Evolutionary conservation across 1,140 invertebrate genomes (phyloP).

Genomic region (Drosophila sp.): DNA sequence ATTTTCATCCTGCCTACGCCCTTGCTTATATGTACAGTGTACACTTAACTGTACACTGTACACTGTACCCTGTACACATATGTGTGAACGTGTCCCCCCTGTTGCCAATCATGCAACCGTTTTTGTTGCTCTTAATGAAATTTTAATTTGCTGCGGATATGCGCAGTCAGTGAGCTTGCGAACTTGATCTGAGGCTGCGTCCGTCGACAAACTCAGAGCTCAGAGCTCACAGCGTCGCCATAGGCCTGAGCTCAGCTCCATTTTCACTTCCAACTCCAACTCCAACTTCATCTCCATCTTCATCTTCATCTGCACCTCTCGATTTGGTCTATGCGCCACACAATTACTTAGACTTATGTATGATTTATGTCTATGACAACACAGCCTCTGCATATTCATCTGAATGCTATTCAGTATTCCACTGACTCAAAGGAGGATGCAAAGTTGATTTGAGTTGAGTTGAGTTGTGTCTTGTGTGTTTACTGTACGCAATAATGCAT

Average conservation of each 20-base stretch:
- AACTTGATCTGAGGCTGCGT: conserved; percentile 63
- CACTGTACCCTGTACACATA: no score
- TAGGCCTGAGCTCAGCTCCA: background rate
- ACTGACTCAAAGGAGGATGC: background rate
- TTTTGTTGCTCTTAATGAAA: conserved; percentile 75
- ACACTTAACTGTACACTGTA: no score
- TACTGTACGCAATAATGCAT: conserved; percentile 15
- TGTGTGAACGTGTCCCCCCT: conserved; percentile 3
- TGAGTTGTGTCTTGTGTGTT: conserved; percentile 8
- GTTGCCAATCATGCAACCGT: conserved; percentile 52
- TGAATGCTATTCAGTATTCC: background rate
- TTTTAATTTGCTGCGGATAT: conserved; percentile 83
- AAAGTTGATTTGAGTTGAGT: background rate
- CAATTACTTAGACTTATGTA: conserved; percentile 81
- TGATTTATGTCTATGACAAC: conserved; percentile 69
- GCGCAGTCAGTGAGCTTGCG: conserved; percentile 72
- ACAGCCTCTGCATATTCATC: conserved; percentile 12
- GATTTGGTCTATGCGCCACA: conserved; percentile 41
- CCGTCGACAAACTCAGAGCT: background rate
- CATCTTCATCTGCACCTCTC: conserved; percentile 4
- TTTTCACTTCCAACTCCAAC: conserved; percentile 15
- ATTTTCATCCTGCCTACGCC: no score
- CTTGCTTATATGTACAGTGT: no score
- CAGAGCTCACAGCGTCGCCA: background rate
- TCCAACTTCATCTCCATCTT: conserved; percentile 2